Base-by-base conservation (phyloP, 2,888 invertebrate species). In the Chloromyia formosa region DNA sequence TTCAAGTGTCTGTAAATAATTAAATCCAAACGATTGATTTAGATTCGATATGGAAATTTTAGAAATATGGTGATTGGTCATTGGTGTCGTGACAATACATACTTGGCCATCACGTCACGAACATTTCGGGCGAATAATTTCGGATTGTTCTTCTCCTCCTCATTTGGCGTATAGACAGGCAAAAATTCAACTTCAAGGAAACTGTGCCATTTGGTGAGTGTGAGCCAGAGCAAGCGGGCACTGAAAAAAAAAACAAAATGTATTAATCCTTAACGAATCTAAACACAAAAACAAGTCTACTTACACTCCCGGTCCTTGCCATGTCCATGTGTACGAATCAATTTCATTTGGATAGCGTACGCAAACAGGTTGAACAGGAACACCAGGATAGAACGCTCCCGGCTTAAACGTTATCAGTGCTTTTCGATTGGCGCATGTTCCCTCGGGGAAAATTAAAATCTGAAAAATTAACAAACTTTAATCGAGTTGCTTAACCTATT, bases 281-380 rank as follows among this genome's bases (percentile, higher is more conserved):
- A 35, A 35, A n/a, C n/a, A n/a, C n/a, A n/a, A 10, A 56, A 56
- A 16, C 56, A 20, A 56, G 14, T 14, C n/a, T 69, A 92, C 94
- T 92, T 87, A 96, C 95, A 94, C 94, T 84, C 94, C 94, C 66
- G 96, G 96, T 42, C 97, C 97, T 83, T 94, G 95, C 96, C 95
- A 97, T 0, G 95, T 95, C 95, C 95, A 96, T 0, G 95, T 95
- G 78, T 94, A 93, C 0, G 94, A 94, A 81, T 96, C 95, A 81
- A 92, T 87, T 79, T 93, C 92, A 82, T 97, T 97, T 0, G 94
- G 95, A 84, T 97, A 98, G 74, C 93, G 89, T 76, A 98, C 91
- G 81, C 95, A 91, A 14, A 98, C 96, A 0, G 97, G 97, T 83
- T 98, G 98, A 1, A 98, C 93, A 0, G 98, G 96, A 14, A 97